Conservation (phyloP, 2,797 vertebrate species). For the Pogoniulus pusillus region DNA sequence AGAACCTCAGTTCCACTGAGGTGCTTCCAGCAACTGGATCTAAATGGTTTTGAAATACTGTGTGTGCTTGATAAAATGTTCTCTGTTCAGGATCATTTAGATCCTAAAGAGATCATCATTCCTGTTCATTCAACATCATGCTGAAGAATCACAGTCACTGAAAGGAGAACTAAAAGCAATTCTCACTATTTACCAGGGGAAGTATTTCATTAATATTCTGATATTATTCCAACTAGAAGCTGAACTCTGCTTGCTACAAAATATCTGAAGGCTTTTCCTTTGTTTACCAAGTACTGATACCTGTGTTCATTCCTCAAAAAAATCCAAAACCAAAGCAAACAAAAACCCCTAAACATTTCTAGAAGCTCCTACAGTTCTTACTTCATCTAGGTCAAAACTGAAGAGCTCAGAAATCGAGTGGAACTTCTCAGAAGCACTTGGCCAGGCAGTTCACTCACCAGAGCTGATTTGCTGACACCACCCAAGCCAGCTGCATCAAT, state of each 20-base stretch:
- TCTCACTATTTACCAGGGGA: not conserved
- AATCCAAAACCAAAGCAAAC: no score
- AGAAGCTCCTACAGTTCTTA: not conserved
- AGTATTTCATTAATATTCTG: not conserved
- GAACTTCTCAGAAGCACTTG: not conserved
- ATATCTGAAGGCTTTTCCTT: not conserved
- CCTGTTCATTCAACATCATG: not conserved
- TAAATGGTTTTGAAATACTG: not conserved
- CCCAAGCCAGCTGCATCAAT: not conserved
- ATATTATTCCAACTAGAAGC: not conserved
- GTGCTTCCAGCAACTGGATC: not conserved
- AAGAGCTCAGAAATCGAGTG: not conserved
- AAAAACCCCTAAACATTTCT: not conserved
- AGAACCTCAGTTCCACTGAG: not conserved
- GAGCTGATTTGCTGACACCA: not conserved
- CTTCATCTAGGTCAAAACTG: not conserved
- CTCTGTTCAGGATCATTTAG: not conserved
- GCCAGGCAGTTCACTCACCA: not conserved
- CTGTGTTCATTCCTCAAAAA: no score
- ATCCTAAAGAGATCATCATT: not conserved
- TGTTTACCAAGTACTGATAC: not conserved
- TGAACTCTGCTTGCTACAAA: not conserved
- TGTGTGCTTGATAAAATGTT: not conserved
- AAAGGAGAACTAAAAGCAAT: not conserved
- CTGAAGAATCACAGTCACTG: not conserved